Evolutionary conservation across 2,797 vertebrate species (phyloP).

Genomic region (Poecilia picta): DNA sequence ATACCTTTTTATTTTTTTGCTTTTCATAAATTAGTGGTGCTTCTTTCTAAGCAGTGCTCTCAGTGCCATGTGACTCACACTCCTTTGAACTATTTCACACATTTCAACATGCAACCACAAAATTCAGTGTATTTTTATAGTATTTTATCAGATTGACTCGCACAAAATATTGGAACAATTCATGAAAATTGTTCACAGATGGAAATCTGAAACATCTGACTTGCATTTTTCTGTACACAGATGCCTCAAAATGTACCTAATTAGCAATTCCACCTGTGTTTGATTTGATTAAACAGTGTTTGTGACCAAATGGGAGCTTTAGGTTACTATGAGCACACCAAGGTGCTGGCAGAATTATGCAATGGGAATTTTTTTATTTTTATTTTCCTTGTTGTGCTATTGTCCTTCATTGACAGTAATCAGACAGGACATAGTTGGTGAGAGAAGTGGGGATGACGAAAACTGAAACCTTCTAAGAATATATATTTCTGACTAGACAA

Average conservation of each 20-base stretch:
- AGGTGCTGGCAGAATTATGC: background rate
- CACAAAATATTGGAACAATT: background rate
- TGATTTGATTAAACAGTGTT: background rate
- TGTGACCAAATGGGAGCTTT: background rate
- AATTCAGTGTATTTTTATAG: background rate
- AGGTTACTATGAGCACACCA: background rate
- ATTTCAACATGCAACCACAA: background rate
- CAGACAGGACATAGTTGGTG: background rate
- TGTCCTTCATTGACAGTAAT: background rate
- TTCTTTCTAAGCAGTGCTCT: conserved; percentile 18
- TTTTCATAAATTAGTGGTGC: conserved; percentile 17
- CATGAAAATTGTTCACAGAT: background rate
- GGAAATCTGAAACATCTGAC: background rate
- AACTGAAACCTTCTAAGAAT: no score
- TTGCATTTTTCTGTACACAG: background rate
- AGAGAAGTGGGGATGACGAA: background rate
- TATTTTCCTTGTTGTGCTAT: background rate
- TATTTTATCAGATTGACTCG: background rate
- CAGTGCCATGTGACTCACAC: background rate
- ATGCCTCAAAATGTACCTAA: background rate
- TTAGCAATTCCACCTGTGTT: background rate
- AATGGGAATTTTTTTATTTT: background rate
- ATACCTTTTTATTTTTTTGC: background rate
- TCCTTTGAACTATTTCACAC: background rate
- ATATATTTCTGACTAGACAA: no score